phyloP scores from a whole-genome alignment of 2,888 invertebrate genomes.

The Drosophila suboccidentalis region DNA sequence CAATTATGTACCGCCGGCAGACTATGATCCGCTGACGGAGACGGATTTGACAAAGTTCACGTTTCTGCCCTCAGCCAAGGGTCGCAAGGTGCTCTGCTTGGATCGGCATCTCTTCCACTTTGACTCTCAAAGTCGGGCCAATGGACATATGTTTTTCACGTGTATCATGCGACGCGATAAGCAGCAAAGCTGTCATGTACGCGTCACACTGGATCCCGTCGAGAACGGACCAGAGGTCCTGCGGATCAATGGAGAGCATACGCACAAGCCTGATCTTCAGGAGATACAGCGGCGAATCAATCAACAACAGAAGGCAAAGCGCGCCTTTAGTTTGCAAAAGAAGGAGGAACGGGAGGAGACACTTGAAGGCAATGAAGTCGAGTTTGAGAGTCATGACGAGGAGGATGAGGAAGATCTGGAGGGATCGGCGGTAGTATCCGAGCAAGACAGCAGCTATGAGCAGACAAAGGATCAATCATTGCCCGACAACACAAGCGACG shows the following conservation, averaged over 20 bases:
- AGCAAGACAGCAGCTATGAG: constrained; percentile 43
- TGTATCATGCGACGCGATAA: constrained; percentile 77
- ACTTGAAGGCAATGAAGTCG: constrained; percentile 1
- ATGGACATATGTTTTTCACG: constrained; percentile 78
- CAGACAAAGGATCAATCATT: constrained; percentile 23
- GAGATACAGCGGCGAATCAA: constrained; percentile 66
- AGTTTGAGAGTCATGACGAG: constrained; percentile 33
- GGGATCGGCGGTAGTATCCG: constrained; percentile 4
- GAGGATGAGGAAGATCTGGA: constrained; percentile 27
- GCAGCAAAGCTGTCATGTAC: constrained; percentile 75
- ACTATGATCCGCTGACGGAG: constrained; percentile 62
- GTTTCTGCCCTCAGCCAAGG: constrained; percentile 81
- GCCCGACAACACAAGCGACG: neutral
- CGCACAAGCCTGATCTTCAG: constrained; percentile 61
- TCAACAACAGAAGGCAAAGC: constrained; percentile 51
- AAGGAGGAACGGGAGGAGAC: neutral
- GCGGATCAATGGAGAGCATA: constrained; percentile 77
- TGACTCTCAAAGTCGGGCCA: constrained; percentile 75
- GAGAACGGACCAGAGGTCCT: constrained; percentile 66
- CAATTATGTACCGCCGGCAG: constrained; percentile 44
- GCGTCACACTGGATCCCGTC: constrained; percentile 71
- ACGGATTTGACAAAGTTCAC: constrained; percentile 71
- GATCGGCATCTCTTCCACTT: constrained; percentile 78
- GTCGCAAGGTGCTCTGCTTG: constrained; percentile 78
- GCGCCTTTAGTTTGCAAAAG: neutral